phyloP scores from a whole-genome alignment of 2,888 invertebrate species.

The Pelosia muscerda region DNA sequence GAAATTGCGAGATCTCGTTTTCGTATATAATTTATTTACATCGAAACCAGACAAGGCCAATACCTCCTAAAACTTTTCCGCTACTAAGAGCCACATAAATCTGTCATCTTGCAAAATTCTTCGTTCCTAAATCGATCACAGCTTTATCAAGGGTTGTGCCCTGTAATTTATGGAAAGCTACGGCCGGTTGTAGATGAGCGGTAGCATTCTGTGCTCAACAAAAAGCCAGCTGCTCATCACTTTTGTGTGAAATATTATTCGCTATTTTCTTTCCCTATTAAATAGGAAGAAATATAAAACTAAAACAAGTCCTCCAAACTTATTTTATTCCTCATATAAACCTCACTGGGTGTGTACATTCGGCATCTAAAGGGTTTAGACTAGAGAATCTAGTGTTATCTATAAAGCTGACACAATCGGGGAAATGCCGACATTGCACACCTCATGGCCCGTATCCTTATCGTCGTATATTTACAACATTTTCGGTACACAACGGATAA shows the following conservation, averaged over 20 bases:
- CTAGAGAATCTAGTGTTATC: conserved; percentile 50
- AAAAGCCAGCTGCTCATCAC: neutral
- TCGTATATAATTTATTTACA: neutral
- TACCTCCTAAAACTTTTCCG: neutral
- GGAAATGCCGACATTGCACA: conserved; percentile 36
- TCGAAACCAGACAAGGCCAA: neutral
- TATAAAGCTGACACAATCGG: conserved; percentile 43
- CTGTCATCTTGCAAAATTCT: conserved; percentile 1
- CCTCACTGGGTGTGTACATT: conserved; percentile 28
- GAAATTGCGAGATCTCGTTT: neutral
- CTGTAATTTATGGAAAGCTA: neutral
- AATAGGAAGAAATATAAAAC: neutral
- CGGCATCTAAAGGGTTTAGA: conserved; percentile 45
- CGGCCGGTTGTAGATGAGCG: neutral
- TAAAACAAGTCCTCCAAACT: neutral
- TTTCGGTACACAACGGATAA: conserved; percentile 20
- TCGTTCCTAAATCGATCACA: neutral
- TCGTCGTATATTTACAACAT: conserved; percentile 45
- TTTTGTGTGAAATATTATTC: neutral
- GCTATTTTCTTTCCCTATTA: neutral
- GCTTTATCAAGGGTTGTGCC: conserved; percentile 3
- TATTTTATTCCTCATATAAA: conserved; percentile 26
- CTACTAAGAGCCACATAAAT: neutral
- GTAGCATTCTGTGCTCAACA: neutral
- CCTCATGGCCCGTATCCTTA: conserved; percentile 34